Conservation (phyloP, 2,797 vertebrate genomes). For the Channa striata region DNA sequence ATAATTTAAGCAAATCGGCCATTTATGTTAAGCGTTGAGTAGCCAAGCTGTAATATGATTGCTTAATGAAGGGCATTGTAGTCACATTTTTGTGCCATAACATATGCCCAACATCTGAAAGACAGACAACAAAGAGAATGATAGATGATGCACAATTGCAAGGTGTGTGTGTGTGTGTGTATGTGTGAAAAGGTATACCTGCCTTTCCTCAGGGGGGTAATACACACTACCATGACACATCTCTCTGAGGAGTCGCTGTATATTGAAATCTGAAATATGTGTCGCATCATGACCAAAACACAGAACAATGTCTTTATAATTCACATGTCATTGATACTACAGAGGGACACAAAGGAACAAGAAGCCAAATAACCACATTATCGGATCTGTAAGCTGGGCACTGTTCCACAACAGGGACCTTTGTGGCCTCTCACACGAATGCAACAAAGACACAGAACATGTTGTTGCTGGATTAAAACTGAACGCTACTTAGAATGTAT, state of each 20-base stretch:
- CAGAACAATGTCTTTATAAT: constrained; percentile 72
- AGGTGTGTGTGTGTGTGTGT: constrained; percentile 10
- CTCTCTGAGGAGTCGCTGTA: constrained; percentile 66
- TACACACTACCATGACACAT: constrained; percentile 61
- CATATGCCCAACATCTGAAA: constrained; percentile 7
- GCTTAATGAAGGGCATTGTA: neutral
- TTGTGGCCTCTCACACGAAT: constrained; percentile 67
- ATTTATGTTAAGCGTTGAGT: neutral
- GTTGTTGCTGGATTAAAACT: neutral
- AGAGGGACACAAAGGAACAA: constrained; percentile 60
- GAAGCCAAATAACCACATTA: constrained; percentile 64
- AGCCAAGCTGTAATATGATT: neutral
- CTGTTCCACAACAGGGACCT: constrained; percentile 60
- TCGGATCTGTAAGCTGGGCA: constrained; percentile 52
- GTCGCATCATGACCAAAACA: constrained; percentile 69
- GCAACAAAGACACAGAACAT: constrained; percentile 45
- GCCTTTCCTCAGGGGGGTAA: constrained; percentile 68
- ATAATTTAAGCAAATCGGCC: no score
- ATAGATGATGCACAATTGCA: no score
- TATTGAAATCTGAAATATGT: constrained; percentile 79
- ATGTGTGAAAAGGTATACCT: constrained; percentile 59
- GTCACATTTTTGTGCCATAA: constrained; percentile 10
- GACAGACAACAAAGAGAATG: neutral
- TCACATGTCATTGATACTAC: constrained; percentile 73
- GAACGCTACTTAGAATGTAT: constrained; percentile 1